These are phyloP conservation scores for Orius laevigatus DNA, from an alignment of 1,140 invertebrate genomes.

Conservation along the genomic window DNA sequence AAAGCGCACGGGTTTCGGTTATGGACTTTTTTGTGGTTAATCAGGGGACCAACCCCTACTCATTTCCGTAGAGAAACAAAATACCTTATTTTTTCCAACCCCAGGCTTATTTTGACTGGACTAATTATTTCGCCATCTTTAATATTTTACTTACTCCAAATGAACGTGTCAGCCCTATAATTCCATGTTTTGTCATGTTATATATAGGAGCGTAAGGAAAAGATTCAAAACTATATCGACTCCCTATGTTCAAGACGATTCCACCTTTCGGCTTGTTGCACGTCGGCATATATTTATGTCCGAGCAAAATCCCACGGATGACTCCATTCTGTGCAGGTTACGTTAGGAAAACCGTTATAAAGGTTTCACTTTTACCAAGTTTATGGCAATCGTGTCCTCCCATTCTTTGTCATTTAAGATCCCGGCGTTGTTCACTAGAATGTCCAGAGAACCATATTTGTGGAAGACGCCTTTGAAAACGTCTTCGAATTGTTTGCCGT, in stretches of 20 bases:
- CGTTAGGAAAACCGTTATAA: neutral
- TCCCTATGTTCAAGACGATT: neutral
- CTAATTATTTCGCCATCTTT: too few species aligned
- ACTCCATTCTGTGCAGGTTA: conserved; percentile 1
- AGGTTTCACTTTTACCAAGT: conserved; percentile 37
- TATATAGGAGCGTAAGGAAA: conserved; percentile 1
- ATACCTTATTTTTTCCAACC: too few species aligned
- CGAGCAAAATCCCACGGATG: neutral
- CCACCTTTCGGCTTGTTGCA: neutral
- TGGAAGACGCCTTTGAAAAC: neutral
- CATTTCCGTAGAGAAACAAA: too few species aligned
- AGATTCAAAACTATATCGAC: neutral
- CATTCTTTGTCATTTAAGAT: conserved; percentile 56
- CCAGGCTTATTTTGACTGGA: too few species aligned
- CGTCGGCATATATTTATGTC: neutral
- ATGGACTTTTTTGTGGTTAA: too few species aligned
- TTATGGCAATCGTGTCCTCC: conserved; percentile 54
- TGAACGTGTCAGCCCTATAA: neutral
- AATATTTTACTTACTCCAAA: neutral
- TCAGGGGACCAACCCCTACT: too few species aligned
- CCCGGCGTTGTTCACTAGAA: conserved; percentile 56
- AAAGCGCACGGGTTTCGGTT: too few species aligned
- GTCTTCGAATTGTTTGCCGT: conserved; percentile 16
- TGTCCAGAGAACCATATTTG: conserved; percentile 33
- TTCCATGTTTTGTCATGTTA: neutral